phyloP scores from a whole-genome alignment of 2,888 invertebrate genomes.

The Notodonta ziczac region DNA sequence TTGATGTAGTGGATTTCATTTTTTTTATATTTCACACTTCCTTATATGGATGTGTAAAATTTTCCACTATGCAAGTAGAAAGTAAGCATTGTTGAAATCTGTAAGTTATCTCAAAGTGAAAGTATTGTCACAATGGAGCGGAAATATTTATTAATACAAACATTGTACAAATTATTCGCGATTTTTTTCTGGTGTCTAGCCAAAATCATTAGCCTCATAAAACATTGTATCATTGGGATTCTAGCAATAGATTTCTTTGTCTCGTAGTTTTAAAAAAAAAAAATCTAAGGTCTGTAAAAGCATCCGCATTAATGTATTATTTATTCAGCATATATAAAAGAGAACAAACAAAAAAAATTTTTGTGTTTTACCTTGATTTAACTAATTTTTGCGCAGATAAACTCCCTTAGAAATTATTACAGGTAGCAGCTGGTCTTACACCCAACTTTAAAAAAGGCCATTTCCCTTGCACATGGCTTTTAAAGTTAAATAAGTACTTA shows the following conservation, averaged over 20 bases:
- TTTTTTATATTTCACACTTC: conserved; percentile 3
- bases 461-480: no score
- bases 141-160: conserved; percentile 26
- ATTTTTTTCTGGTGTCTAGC: conserved; percentile 32
- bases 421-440: no score
- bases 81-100: conserved; percentile 26
- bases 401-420: no score
- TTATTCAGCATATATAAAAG: neutral
- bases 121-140: conserved; percentile 27
- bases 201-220: conserved; percentile 31
- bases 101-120: conserved; percentile 31
- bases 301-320: neutral
- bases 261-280: conserved; percentile 9
- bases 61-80: conserved; percentile 35
- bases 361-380: no score
- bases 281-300: neutral
- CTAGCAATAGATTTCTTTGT: conserved; percentile 6
- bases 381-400: no score
- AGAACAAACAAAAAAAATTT: neutral
- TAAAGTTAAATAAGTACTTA: no score
- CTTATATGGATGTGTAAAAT: conserved; percentile 23
- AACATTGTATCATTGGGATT: conserved; percentile 13
- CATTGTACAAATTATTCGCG: conserved; percentile 15
- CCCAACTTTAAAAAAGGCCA: no score
- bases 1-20: no score